A percentile compares a stretch with the other conserved stretches of the same genome.
Evolutionary conservation across 2,888 invertebrate species (phyloP).

Genomic region (Rhingia campestris): DNA sequence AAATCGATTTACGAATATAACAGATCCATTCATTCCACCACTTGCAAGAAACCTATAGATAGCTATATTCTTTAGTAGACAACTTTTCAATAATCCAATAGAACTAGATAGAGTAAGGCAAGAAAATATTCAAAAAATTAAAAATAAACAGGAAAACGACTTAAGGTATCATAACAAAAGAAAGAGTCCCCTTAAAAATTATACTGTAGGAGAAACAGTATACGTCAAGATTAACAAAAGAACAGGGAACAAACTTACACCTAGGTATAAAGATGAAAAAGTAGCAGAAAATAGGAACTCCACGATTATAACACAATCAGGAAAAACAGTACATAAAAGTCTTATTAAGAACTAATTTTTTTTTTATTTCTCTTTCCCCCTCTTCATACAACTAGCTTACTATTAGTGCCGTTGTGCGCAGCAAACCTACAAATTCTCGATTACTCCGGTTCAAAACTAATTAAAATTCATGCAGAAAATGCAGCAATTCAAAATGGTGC

Average conservation of each 20-base stretch:
- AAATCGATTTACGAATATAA: constrained; percentile 24
- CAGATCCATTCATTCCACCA: constrained; percentile 3
- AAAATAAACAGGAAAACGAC: neutral
- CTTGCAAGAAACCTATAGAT: constrained; percentile 8
- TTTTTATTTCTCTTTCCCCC: neutral
- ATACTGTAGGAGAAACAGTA: neutral
- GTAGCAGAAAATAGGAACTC: neutral
- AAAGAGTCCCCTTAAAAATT: neutral
- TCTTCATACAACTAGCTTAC: neutral
- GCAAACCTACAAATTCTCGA: too few species aligned
- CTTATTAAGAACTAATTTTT: too few species aligned
- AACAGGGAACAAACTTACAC: neutral
- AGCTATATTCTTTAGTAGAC: neutral
- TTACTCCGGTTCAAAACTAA: too few species aligned
- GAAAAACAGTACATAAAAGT: too few species aligned
- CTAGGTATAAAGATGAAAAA: neutral
- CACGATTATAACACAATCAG: neutral
- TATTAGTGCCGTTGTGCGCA: neutral
- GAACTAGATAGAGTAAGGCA: neutral
- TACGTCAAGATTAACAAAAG: neutral
- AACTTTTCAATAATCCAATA: neutral
- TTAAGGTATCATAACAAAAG: constrained; percentile 2
- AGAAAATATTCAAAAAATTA: neutral
- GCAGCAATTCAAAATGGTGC: too few species aligned
- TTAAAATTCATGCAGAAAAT: too few species aligned